Evolutionary conservation across 2,113 vertebrate species (phyloP), one percentile per base, ranked within the genome.

Genomic region (Sceloporus tristichus): DNA sequence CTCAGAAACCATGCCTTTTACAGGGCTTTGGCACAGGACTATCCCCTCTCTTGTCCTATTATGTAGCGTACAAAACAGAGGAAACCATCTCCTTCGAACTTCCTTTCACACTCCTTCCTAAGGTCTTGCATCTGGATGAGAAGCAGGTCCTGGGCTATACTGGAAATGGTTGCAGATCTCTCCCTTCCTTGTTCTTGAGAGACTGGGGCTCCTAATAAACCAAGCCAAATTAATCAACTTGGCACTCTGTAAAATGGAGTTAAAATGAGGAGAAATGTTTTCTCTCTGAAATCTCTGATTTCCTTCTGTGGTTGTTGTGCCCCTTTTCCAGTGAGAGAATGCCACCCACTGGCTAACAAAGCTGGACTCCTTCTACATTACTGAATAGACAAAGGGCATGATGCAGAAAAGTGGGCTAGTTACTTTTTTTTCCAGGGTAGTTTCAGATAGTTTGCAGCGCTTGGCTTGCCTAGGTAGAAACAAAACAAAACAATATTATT

Each of bases 1-100:
- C 87, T 89, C 87, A 82, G 82, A 93, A 86, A 86, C 79, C 85
- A 75, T 84, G 76, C 82, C 84, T 88, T 89, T 89, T 89, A 84
- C 85, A 62, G 89, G 89, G 83, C 68, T 75, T 81, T 91, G 87
- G 87, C 89, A 91, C 82, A 77, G 75, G 85, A 87, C 88, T 87
- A 92, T 80, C 90, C 88, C 85, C 85, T 79, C 88, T 88, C 90
- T 85, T 75, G 83, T 91, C 91, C 90, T 87, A 90, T 93, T 93
- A 90, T 92, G 84, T 90, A 65, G 42, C 65, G 81, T 84, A 92
- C 89, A 93, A 93, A 93, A 88, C 85, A 66, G 89, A 92, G 92
- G 91, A 92, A 93, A 87, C 91, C 82, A 90, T 88, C 90, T 89
- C 88, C 84, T 87, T 88, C 87, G 81, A 87, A 85, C 78, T 88